phyloP scores from a whole-genome alignment of 1,140 invertebrate genomes.

The Matsumurasca onukii region DNA sequence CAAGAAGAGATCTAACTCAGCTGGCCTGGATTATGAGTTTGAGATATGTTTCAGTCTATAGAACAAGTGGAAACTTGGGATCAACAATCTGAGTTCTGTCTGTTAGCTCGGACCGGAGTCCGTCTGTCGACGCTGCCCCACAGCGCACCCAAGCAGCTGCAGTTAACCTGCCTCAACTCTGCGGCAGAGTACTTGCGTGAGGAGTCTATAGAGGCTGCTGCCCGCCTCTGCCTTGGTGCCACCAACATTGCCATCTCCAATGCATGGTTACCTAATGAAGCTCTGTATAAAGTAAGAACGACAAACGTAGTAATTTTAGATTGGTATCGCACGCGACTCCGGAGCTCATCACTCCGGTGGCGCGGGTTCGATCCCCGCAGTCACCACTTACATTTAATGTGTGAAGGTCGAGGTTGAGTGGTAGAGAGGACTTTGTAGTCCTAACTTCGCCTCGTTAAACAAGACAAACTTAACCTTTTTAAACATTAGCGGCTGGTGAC shows the following conservation, averaged over 20 bases:
- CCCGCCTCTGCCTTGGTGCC: conserved; percentile 41
- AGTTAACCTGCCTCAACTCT: conserved; percentile 34
- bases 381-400: too few relatives aligned
- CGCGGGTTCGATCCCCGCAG: too few relatives aligned
- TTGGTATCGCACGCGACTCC: too few relatives aligned
- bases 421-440: too few relatives aligned
- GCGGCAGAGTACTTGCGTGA: conserved; percentile 37
- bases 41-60: conserved; percentile 29
- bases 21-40: too few relatives aligned
- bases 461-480: too few relatives aligned
- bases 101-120: conserved; percentile 32
- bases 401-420: too few relatives aligned
- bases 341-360: too few relatives aligned
- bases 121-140: conserved; percentile 21
- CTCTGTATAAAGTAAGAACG: conserved; percentile 41
- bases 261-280: conserved; percentile 44
- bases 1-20: too few relatives aligned
- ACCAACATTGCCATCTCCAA: conserved; percentile 41
- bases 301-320: neutral
- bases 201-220: conserved; percentile 42
- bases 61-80: conserved; percentile 31
- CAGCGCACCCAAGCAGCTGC: conserved; percentile 12
- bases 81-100: conserved; percentile 19
- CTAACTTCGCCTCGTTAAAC: too few relatives aligned
- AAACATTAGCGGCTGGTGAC: too few relatives aligned